Evolutionary conservation across 2,797 vertebrate species (phyloP).

Genomic region (Calcarius lapponicus): DNA sequence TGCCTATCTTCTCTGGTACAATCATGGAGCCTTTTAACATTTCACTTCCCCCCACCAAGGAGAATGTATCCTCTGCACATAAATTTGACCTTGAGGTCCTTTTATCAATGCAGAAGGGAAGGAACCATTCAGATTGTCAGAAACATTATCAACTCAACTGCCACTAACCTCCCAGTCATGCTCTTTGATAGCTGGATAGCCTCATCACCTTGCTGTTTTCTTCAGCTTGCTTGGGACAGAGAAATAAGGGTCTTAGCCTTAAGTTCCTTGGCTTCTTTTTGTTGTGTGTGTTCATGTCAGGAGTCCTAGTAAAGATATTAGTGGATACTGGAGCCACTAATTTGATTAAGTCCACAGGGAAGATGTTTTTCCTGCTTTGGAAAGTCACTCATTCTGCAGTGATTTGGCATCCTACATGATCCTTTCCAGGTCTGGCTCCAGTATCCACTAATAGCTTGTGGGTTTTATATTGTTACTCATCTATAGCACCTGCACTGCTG

Average conservation of each 20-base stretch:
- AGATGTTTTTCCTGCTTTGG: not conserved
- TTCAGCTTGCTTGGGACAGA: not conserved
- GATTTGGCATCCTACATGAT: not conserved
- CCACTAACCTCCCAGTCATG: not conserved
- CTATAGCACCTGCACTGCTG: not conserved
- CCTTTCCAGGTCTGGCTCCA: not conserved
- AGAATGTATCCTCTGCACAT: slow-evolving; percentile 1
- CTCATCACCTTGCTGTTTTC: not conserved
- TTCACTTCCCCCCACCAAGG: not conserved
- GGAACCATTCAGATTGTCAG: slow-evolving; percentile 19
- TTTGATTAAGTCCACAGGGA: not conserved
- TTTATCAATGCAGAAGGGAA: slow-evolving; percentile 22
- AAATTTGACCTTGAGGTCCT: slow-evolving; percentile 41
- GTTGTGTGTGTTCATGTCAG: not conserved
- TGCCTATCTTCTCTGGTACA: slow-evolving; percentile 9
- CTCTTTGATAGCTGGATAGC: not conserved
- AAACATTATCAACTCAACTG: not conserved
- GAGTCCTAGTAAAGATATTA: not conserved
- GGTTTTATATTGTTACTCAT: not conserved
- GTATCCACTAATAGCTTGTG: not conserved
- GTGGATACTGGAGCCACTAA: too few relatives aligned
- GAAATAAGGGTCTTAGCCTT: not conserved
- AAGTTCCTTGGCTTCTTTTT: not conserved
- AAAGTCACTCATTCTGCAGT: not conserved
- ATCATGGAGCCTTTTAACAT: slow-evolving; percentile 48